Conservation (phyloP, 2,113 vertebrate genomes). For the Lynx canadensis region DNA sequence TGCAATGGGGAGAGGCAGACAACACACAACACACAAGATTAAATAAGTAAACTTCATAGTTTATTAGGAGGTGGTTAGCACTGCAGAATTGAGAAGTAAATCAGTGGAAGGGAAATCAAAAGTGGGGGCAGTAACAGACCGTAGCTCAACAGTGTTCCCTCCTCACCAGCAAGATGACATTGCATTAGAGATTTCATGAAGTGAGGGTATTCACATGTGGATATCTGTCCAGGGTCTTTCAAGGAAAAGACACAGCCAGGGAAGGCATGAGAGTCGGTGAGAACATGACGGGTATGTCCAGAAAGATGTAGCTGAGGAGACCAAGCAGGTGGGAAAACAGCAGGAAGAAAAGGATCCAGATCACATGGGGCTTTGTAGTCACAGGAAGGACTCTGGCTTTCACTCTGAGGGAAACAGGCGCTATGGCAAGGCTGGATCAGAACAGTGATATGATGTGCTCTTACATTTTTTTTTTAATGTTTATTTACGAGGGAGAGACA, state of each 20-base stretch:
- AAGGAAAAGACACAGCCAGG: background rate
- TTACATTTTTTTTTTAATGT: too few species aligned
- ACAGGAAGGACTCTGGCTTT: background rate
- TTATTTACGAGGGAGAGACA: too few species aligned
- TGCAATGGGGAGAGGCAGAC: background rate
- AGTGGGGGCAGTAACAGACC: background rate
- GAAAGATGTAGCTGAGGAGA: background rate
- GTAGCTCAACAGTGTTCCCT: background rate
- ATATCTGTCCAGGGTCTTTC: background rate
- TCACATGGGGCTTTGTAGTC: background rate
- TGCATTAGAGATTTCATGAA: background rate
- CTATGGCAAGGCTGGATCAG: background rate
- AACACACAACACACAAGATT: background rate
- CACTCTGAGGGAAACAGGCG: background rate
- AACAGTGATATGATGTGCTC: background rate
- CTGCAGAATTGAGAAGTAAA: background rate
- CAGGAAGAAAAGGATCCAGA: background rate
- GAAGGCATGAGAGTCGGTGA: background rate
- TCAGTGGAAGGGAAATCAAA: background rate
- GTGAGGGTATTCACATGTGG: background rate
- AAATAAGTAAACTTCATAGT: background rate
- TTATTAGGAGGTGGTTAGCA: background rate
- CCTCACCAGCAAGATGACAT: background rate
- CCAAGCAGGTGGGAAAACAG: accelerated
- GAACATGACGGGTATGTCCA: background rate